These are phyloP conservation scores for Toxonevra muliebris DNA, from an alignment of 2,888 invertebrate species.

Conservation along the genomic window DNA sequence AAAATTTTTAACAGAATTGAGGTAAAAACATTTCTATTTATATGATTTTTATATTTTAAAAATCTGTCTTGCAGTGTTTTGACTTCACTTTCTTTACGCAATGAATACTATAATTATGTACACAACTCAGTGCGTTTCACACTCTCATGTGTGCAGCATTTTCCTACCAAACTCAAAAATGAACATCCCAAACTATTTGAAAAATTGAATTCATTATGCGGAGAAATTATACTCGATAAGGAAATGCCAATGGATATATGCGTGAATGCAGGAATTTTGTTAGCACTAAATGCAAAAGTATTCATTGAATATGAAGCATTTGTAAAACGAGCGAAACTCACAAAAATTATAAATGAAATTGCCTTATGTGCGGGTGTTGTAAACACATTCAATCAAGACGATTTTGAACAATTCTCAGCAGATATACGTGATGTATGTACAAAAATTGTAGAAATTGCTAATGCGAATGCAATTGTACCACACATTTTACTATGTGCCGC, in stretches of 20 bases:
- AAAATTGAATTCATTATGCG: conserved; percentile 41
- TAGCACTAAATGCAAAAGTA: conserved; percentile 66
- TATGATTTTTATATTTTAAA: conserved; percentile 3
- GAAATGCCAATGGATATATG: conserved; percentile 74
- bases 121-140: conserved; percentile 65
- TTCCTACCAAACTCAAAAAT: conserved; percentile 52
- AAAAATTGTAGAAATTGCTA: conserved; percentile 45
- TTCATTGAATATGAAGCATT: conserved; percentile 54
- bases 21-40: conserved; percentile 42
- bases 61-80: conserved; percentile 37
- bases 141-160: conserved; percentile 63
- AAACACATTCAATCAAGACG: conserved; percentile 50
- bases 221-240: conserved; percentile 63
- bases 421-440: conserved; percentile 48
- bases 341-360: conserved; percentile 46
- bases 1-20: conserved; percentile 50
- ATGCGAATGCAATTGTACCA: conserved; percentile 47
- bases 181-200: conserved; percentile 40
- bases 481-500: conserved; percentile 54
- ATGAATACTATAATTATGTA: conserved; percentile 58
- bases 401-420: conserved; percentile 42
- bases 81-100: conserved; percentile 60
- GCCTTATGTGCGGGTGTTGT: conserved; percentile 56
- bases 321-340: conserved; percentile 42
- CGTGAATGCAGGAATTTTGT: conserved; percentile 71